phyloP scores from a whole-genome alignment of 1,140 invertebrate species.

The Nasonia vitripennis region DNA sequence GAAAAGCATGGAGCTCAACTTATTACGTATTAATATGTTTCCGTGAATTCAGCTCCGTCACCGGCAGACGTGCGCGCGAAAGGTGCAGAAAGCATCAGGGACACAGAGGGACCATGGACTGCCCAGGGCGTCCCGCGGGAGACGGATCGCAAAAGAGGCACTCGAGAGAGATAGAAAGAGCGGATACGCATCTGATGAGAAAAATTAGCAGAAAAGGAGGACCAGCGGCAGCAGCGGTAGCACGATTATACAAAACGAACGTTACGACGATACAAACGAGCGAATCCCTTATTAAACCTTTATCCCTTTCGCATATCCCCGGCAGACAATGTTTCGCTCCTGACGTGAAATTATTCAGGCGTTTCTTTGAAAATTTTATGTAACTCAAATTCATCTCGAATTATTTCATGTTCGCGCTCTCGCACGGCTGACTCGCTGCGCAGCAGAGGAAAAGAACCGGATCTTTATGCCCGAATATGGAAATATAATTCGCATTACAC shows the following conservation, averaged over 20 bases:
- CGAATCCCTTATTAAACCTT: slow-evolving; percentile 47
- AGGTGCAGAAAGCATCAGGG: slow-evolving; percentile 52
- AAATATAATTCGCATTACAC: background rate
- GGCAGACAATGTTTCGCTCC: background rate
- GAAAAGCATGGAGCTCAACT: slow-evolving; percentile 52
- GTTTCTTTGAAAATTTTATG: slow-evolving; percentile 39
- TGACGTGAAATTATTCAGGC: slow-evolving; percentile 38
- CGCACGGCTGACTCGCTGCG: background rate
- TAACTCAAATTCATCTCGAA: slow-evolving; percentile 36
- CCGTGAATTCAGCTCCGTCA: slow-evolving; percentile 60
- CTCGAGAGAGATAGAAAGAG: slow-evolving; percentile 36
- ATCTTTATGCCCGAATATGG: background rate
- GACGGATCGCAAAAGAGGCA: slow-evolving; percentile 52
- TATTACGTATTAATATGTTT: slow-evolving; percentile 65
- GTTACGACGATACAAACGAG: slow-evolving; percentile 33
- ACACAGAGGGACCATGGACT: slow-evolving; percentile 54
- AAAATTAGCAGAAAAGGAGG: slow-evolving; percentile 48
- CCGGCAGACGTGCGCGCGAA: slow-evolving; percentile 55
- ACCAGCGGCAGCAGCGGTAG: background rate
- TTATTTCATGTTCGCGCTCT: slow-evolving; percentile 4
- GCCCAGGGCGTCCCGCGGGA: slow-evolving; percentile 66
- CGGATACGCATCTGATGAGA: slow-evolving; percentile 43
- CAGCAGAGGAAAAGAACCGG: background rate
- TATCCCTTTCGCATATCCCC: slow-evolving; percentile 21
- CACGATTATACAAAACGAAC: slow-evolving; percentile 38